Percentiles rank a stretch among this genome's conserved stretches.
Evolutionary conservation across 2,888 invertebrate genomes (phyloP).

Genomic region (Caenorhabditis afra): DNA sequence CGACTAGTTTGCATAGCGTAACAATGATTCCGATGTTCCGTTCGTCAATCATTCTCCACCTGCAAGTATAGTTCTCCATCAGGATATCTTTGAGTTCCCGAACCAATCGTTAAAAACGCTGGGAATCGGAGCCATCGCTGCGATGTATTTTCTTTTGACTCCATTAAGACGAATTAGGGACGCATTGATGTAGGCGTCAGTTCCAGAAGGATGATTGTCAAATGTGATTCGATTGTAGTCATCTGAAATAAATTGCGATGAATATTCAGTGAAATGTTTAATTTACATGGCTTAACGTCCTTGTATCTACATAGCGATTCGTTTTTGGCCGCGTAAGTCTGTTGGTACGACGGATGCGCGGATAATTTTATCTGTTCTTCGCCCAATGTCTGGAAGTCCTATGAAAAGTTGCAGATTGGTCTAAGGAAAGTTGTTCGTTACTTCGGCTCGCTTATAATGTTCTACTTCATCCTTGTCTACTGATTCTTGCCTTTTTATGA

Average conservation of each 20-base stretch:
- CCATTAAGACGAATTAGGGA: slow-evolving; percentile 66
- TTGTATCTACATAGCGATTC: slow-evolving; percentile 71
- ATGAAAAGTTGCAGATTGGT: not conserved
- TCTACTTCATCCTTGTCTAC: slow-evolving; percentile 6
- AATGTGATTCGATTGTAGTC: slow-evolving; percentile 73
- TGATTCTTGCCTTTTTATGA: too few species aligned
- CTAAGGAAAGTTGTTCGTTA: not conserved
- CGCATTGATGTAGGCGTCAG: slow-evolving; percentile 76
- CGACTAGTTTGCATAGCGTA: slow-evolving; percentile 75
- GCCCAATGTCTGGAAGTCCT: slow-evolving; percentile 68
- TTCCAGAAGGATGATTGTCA: too few species aligned
- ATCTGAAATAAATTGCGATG: too few species aligned
- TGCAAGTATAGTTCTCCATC: slow-evolving; percentile 4
- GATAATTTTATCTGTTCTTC: slow-evolving; percentile 67
- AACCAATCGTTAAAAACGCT: slow-evolving; percentile 73
- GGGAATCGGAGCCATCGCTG: slow-evolving; percentile 76
- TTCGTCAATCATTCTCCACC: slow-evolving; percentile 77
- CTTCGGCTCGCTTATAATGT: slow-evolving; percentile 39
- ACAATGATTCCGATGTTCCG: slow-evolving; percentile 68
- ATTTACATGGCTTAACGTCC: slow-evolving; percentile 76
- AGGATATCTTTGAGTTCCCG: not conserved
- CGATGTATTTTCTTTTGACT: slow-evolving; percentile 70
- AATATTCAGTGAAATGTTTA: not conserved
- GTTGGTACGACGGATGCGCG: slow-evolving; percentile 41
- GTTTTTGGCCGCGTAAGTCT: slow-evolving; percentile 56